phyloP scores from a whole-genome alignment of 2,888 invertebrate genomes.

The Petrolisthes cinctipes region DNA sequence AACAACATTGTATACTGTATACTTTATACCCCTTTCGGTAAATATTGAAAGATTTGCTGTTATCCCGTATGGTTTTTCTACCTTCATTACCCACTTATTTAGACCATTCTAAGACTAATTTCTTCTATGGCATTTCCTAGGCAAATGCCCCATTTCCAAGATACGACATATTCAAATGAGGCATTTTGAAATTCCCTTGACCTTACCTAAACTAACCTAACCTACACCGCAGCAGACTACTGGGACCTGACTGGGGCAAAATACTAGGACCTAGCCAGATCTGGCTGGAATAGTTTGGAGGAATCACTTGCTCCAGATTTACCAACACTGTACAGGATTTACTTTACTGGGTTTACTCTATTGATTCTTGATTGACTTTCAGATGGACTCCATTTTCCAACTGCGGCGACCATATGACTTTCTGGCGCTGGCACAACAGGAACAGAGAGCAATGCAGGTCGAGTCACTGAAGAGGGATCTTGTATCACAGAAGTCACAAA shows the following conservation, averaged over 20 bases:
- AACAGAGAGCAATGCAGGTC: constrained; percentile 77
- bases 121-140: no score
- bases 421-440: constrained; percentile 82
- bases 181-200: not conserved
- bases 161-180: no score
- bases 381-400: constrained; percentile 82
- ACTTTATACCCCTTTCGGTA: not conserved
- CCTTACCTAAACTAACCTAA: not conserved
- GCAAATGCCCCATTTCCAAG: no score
- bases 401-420: constrained; percentile 81
- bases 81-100: no score
- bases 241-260: not conserved
- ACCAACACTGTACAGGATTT: not conserved
- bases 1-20: not conserved
- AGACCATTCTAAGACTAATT: not conserved
- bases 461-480: constrained; percentile 77
- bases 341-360: not conserved
- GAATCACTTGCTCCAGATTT: no score
- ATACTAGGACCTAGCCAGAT: not conserved
- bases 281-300: no score
- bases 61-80: not conserved
- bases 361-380: constrained; percentile 52
- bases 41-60: not conserved
- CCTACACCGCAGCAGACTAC: not conserved
- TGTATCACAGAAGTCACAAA: constrained; percentile 75